phyloP scores from a whole-genome alignment of 2,888 invertebrate species.

The Drosophila suboccidentalis region DNA sequence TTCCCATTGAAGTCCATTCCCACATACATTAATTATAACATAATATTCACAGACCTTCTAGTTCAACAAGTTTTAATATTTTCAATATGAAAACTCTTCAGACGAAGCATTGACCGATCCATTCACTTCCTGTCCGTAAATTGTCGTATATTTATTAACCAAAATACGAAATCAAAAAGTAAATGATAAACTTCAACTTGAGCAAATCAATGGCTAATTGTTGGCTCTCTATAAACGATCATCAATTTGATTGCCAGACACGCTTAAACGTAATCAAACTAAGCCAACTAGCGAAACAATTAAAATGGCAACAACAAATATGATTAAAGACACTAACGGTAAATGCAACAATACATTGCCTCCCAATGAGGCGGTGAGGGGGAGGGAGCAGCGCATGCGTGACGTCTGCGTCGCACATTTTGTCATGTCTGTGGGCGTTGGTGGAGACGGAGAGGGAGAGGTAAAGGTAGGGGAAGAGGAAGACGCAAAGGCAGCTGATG shows the following conservation, averaged over 20 bases:
- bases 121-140: constrained; percentile 56
- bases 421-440: constrained; percentile 46
- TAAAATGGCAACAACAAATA: constrained; percentile 45
- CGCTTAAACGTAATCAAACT: constrained; percentile 54
- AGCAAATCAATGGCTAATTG: constrained; percentile 43
- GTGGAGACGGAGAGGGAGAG: constrained; percentile 5
- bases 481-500: constrained; percentile 10
- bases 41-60: constrained; percentile 19
- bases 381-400: constrained; percentile 38
- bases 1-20: constrained; percentile 28
- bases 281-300: constrained; percentile 53
- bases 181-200: constrained; percentile 75
- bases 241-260: constrained; percentile 49
- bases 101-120: constrained; percentile 31
- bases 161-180: constrained; percentile 24
- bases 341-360: constrained; percentile 30
- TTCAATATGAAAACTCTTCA: neutral
- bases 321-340: constrained; percentile 20
- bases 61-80: neutral
- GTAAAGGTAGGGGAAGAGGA: neutral
- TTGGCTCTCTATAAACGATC: constrained; percentile 32
- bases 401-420: constrained; percentile 45
- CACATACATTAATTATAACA: constrained; percentile 49
- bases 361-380: neutral
- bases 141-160: constrained; percentile 40